Conservation (phyloP, 2,888 invertebrate genomes). For the Pollenia labialis region DNA sequence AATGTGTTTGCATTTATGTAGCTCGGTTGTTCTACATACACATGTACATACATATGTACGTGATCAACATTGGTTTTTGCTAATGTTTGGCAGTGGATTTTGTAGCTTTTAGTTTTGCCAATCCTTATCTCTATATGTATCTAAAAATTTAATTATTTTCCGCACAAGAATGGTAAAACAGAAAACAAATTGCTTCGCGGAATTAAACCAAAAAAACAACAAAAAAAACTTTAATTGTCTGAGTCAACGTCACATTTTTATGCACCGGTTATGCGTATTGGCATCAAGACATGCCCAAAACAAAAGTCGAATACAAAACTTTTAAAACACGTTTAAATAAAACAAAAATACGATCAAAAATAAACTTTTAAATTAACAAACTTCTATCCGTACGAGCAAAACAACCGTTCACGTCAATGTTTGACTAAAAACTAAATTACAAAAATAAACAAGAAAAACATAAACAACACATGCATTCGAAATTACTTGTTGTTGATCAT, state of each 20-base stretch:
- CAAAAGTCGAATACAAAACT: neutral
- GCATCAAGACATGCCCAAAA: conserved; percentile 57
- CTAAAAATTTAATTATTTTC: conserved; percentile 69
- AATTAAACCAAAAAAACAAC: conserved; percentile 32
- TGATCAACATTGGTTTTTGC: conserved; percentile 75
- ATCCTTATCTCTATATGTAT: conserved; percentile 36
- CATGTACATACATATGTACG: conserved; percentile 77
- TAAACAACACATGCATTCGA: conserved; percentile 41
- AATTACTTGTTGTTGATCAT: conserved; percentile 58
- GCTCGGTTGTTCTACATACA: conserved; percentile 81
- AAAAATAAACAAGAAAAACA: conserved; percentile 64
- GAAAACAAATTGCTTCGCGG: conserved; percentile 63
- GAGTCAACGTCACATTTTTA: conserved; percentile 13
- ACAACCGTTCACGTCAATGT: conserved; percentile 65
- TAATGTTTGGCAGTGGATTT: neutral
- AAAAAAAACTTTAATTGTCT: neutral
- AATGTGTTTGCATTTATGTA: conserved; percentile 44
- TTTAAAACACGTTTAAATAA: conserved; percentile 45
- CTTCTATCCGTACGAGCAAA: conserved; percentile 38
- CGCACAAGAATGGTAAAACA: conserved; percentile 45
- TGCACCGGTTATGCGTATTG: conserved; percentile 53
- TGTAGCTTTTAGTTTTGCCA: conserved; percentile 35
- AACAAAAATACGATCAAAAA: conserved; percentile 43
- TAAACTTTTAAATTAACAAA: neutral
- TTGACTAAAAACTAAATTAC: conserved; percentile 73